These are phyloP conservation scores for Limonius californicus DNA, from an alignment of 1,140 invertebrate genomes.

Conservation along the genomic window DNA sequence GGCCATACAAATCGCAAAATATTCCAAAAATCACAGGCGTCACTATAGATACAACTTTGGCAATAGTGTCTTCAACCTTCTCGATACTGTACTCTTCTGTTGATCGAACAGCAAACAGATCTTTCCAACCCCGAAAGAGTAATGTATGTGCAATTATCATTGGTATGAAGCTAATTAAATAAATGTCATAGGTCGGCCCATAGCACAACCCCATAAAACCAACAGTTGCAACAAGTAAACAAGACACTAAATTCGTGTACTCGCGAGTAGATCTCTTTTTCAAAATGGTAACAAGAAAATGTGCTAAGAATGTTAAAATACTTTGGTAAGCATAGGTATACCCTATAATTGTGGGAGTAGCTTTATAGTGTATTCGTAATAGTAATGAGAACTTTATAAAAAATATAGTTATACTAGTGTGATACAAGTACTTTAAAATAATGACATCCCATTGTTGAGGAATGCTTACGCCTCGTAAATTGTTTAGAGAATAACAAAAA, in stretches of 20 bases:
- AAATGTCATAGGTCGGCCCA: neutral
- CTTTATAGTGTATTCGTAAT: neutral
- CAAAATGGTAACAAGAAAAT: neutral
- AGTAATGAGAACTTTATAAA: conserved; percentile 18
- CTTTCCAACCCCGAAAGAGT: conserved; percentile 3
- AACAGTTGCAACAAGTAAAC: neutral
- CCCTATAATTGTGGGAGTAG: neutral
- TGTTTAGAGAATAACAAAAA: neutral
- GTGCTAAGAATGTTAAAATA: conserved; percentile 8
- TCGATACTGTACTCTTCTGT: neutral
- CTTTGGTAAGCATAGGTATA: conserved; percentile 11
- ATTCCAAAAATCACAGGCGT: conserved; percentile 10
- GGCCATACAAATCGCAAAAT: conserved; percentile 16
- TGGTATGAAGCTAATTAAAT: conserved; percentile 18
- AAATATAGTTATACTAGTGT: conserved; percentile 6
- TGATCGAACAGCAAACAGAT: neutral
- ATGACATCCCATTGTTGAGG: neutral
- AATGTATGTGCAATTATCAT: conserved; percentile 1
- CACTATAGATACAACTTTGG: neutral
- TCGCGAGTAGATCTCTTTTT: neutral
- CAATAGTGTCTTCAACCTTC: neutral
- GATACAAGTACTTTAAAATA: neutral
- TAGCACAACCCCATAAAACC: conserved; percentile 10
- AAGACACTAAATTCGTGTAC: neutral
- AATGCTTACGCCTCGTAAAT: neutral